These are phyloP conservation scores for Cerceris rybyensis DNA, from an alignment of 2,888 invertebrate genomes.

Conservation along the genomic window DNA sequence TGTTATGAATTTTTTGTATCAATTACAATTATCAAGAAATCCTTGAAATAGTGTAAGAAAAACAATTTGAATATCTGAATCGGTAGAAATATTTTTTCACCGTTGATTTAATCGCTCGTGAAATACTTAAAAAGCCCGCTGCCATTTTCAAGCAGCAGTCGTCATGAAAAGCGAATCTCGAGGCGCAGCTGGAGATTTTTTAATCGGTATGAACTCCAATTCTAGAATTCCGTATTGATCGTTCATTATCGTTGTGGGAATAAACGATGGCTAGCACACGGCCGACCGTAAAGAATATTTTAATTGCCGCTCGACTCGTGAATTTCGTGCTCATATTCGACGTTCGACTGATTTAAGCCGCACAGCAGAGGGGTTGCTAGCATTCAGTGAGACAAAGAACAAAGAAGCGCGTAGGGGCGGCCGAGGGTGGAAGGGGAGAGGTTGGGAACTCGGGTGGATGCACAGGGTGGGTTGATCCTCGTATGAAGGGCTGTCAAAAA, in stretches of 20 bases:
- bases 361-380: constrained; percentile 72
- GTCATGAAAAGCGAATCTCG: constrained; percentile 5
- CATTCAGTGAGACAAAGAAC: constrained; percentile 78
- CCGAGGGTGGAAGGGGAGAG: constrained; percentile 55
- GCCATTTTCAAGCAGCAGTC: constrained; percentile 2
- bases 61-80: too few relatives aligned
- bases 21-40: too few relatives aligned
- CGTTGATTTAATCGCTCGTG: too few relatives aligned
- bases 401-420: constrained; percentile 73
- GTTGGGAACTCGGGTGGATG: constrained; percentile 72
- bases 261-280: constrained; percentile 58
- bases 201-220: constrained; percentile 34
- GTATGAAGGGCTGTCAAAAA: constrained; percentile 82
- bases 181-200: constrained; percentile 41
- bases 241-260: constrained; percentile 60
- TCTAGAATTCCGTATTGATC: constrained; percentile 55
- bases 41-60: too few relatives aligned
- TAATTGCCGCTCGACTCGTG: constrained; percentile 73
- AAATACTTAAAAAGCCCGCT: too few relatives aligned
- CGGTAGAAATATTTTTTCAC: too few relatives aligned
- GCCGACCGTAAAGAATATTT: constrained; percentile 70
- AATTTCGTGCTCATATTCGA: constrained; percentile 71
- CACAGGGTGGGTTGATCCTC: constrained; percentile 79
- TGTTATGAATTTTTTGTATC: too few relatives aligned
- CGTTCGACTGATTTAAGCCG: constrained; percentile 74